Base-by-base conservation (phyloP, 2,797 vertebrate species). In the Choloepus didactylus region DNA sequence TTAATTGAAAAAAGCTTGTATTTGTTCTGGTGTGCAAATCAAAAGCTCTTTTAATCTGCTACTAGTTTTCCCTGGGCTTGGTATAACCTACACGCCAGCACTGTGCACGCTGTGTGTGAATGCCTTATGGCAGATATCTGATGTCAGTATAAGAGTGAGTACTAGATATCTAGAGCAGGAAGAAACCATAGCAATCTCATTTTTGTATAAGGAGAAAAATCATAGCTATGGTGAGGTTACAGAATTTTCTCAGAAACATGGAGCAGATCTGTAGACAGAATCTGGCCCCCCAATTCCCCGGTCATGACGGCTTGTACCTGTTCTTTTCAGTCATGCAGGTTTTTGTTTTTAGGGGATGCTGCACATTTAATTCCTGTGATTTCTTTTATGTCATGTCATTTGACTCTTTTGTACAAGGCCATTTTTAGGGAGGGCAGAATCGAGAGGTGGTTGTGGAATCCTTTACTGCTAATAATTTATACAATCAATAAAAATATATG, bases 31-130 rank as follows among this genome's bases (percentile, higher is more conserved):
- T 76, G 85, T 95, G 46, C 86, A 76, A 93, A 90, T 84, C 12
- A 41, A 84, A 89, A 93, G 19, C 87, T 79, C 76, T 70, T 87
- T 92, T 89, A 93, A 92, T 93, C 91, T 96, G 91, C 93, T 80
- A 23, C 76, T 85, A 31, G 60, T 79, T 81, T 87, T 12, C 80
- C 87, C 8, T 12, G 59, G 87, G 41, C 77, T 94, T 64, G 3
- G n/a, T 62, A 2, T 56, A 86, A 82, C 35, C 70, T 72, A 10
- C 67, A n/a, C 49, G 85, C n/a, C 44, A 11, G 38, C 76, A 84
- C 31, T 64, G 59, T 85, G 92, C 21, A 25, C 18, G 4, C 72
- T 44, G 72, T 41, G 67, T 75, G 0, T 60, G 72, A 56, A 25
- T 29, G 94, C 80, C 93, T 76, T 54, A 31, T 56, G 66, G 88